Evolutionary conservation across 1,140 invertebrate species (phyloP), one percentile per base, ranked within the genome.

Genomic region (Oscheius sp.): DNA sequence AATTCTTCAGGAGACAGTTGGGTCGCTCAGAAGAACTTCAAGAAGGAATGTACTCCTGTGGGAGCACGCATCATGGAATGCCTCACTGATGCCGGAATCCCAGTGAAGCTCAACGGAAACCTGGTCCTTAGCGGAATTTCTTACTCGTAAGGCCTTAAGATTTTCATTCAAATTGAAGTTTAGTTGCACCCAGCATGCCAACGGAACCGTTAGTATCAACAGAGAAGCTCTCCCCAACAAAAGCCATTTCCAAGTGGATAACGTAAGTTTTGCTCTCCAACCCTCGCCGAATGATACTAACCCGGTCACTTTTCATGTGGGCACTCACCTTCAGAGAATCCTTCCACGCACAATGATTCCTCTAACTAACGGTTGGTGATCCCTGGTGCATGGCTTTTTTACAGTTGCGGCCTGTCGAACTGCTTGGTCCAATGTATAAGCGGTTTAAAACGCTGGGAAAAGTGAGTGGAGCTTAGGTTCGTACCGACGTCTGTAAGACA

Each of bases 61-160:
- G 73, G 73, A 62, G 61, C 65, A 28, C 38, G 58, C 28, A 72
- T 75, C 26, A 29, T 35, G 7, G 62, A 75, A 59, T 75, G 73
- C 20, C 55, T 75, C 28, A 64, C 73, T 15, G 73, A 75, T 65
- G 61, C 66, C 2, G 73, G 73, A 35, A 75, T 75, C 31, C 46
- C 58, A 3, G 67, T 75, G 13, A 28, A 23, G 35, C 32, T 75
- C 18, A 65, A 71, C 31, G 49, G 58, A 23, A 61, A 76, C 13
- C 34, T 65, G 1, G 52, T 59, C 4, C 20, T 75, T 15, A 75
- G 62, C 42, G 68, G 73, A 26, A 52, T 75, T 42, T 49, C 52
- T 13, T 74, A 74, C 31, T 26, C 36, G 72, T 74, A 2, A 42
- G 55, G n/a, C n/a, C n/a, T 67, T 13, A 3, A 1, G 20, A 32